A percentile compares a stretch with the other conserved stretches of the same genome.
phyloP scores from a whole-genome alignment of 1,140 invertebrate species.

The Aricia agestis region DNA sequence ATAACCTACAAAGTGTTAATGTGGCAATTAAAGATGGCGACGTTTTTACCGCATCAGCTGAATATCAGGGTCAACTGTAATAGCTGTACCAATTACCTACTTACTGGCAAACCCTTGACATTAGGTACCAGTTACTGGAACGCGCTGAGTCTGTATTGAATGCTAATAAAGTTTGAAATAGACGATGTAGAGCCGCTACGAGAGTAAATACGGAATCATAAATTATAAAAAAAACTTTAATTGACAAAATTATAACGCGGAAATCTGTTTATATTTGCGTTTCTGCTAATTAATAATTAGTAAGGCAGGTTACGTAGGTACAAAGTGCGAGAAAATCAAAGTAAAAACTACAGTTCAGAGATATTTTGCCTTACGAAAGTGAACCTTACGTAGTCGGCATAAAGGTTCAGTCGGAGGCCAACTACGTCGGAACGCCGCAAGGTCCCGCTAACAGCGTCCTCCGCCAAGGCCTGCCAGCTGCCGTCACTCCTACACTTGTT shows the following conservation, averaged over 20 bases:
- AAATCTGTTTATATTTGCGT: not conserved
- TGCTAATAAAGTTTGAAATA: not conserved
- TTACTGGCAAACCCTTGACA: not conserved
- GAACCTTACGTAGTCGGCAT: too few relatives aligned
- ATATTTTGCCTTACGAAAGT: too few relatives aligned
- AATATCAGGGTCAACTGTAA: not conserved
- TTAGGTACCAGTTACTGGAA: not conserved
- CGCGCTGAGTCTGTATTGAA: not conserved
- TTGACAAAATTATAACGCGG: not conserved
- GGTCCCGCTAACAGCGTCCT: constrained; percentile 66
- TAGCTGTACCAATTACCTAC: not conserved
- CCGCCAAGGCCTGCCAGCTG: constrained; percentile 61
- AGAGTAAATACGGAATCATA: not conserved
- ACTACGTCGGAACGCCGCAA: constrained; percentile 32
- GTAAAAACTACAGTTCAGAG: not conserved
- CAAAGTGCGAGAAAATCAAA: constrained; percentile 6
- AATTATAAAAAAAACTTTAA: not conserved
- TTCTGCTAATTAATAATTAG: not conserved
- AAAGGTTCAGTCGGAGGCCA: too few relatives aligned
- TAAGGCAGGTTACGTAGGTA: constrained; percentile 5
- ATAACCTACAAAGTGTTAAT: not conserved
- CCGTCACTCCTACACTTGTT: constrained; percentile 60
- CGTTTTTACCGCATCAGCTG: not conserved
- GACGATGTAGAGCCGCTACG: too few relatives aligned
- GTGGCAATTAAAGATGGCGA: not conserved